A percentile compares a stretch with the other conserved stretches of the same genome.
phyloP scores from a whole-genome alignment of 2,797 vertebrate genomes.

The Harpagifer antarcticus region DNA sequence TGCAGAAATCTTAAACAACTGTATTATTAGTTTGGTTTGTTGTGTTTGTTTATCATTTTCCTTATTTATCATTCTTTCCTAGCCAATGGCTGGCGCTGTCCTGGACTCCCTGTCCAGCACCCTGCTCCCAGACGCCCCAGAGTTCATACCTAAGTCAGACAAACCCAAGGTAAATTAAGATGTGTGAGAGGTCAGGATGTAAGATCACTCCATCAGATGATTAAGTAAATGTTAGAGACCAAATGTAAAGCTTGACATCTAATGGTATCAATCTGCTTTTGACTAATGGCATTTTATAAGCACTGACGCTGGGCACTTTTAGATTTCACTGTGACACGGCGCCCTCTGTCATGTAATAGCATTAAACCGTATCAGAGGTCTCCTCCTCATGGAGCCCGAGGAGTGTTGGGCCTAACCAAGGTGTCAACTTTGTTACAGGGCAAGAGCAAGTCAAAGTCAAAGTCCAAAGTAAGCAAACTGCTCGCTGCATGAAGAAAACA shows the following conservation, averaged over 20 bases:
- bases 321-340: conserved; percentile 14
- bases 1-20: neutral
- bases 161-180: conserved; percentile 80
- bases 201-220: neutral
- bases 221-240: neutral
- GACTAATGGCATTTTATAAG: neutral
- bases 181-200: neutral
- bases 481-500: conserved; percentile 58
- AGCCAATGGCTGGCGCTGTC: conserved; percentile 72
- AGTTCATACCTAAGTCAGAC: conserved; percentile 71
- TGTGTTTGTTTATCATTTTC: neutral
- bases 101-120: conserved; percentile 71
- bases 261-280: neutral
- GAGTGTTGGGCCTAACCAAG: conserved; percentile 56
- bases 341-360: conserved; percentile 18
- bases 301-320: neutral
- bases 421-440: conserved; percentile 81
- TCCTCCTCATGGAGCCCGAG: neutral
- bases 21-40: neutral
- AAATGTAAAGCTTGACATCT: neutral
- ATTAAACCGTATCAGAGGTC: neutral
- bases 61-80: conserved; percentile 18
- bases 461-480: conserved; percentile 83
- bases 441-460: conserved; percentile 85
- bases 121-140: conserved; percentile 62